Percentiles rank a stretch among this genome's conserved stretches.
These are phyloP conservation scores for Malacoraja senta DNA, from an alignment of 2,797 vertebrate species.

Conservation along the genomic window DNA sequence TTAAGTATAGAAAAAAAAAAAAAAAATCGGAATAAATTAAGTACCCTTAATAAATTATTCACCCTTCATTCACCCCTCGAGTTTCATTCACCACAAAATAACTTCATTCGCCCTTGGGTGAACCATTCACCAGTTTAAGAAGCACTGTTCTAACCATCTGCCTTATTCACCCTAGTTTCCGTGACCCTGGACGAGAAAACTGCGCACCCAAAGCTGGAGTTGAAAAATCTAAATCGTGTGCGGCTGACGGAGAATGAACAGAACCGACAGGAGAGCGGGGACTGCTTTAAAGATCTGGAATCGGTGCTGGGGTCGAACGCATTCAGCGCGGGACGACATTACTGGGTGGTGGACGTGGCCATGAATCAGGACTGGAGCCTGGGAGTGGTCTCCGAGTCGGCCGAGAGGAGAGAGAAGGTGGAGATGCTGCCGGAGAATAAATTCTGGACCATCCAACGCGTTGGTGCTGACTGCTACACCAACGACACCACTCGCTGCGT, in stretches of 20 bases:
- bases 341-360: conserved; percentile 7
- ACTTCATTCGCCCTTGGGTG: too few species aligned
- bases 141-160: neutral
- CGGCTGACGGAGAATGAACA: neutral
- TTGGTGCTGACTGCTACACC: too few species aligned
- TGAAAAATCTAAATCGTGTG: neutral
- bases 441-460: neutral
- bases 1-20: too few species aligned
- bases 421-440: neutral
- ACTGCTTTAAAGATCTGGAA: neutral
- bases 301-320: neutral
- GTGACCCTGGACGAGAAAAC: neutral
- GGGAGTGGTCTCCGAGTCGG: neutral
- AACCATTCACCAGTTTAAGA: too few species aligned
- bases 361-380: neutral
- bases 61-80: too few species aligned
- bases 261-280: neutral
- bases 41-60: too few species aligned
- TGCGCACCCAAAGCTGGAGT: neutral
- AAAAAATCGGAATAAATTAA: too few species aligned
- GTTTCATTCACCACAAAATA: too few species aligned
- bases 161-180: neutral
- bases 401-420: neutral
- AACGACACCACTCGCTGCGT: neutral
- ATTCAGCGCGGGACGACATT: neutral